A percentile compares a stretch with the other conserved stretches of the same genome.
phyloP scores from a whole-genome alignment of 2,113 vertebrate species.

The Cepphus grylle region DNA sequence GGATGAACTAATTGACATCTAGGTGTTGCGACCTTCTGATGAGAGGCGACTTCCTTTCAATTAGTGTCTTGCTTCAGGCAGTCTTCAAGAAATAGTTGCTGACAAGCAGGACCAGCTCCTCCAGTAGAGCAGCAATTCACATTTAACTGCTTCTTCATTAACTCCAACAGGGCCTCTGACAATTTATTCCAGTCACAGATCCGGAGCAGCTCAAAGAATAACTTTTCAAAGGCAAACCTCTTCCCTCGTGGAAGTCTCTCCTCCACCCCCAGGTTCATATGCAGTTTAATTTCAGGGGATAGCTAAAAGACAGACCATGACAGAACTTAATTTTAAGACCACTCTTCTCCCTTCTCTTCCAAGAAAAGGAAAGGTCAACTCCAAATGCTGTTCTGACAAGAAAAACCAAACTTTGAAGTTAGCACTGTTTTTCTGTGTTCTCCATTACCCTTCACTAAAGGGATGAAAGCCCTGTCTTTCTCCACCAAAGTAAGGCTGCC shows the following conservation, averaged over 20 bases:
- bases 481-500: background rate
- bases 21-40: background rate
- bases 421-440: background rate
- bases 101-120: conserved; percentile 14
- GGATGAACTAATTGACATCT: background rate
- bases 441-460: background rate
- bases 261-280: background rate
- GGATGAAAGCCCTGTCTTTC: background rate
- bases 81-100: background rate
- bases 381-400: background rate
- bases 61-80: conserved; percentile 16
- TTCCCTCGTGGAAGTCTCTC: background rate
- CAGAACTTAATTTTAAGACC: background rate
- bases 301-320: background rate
- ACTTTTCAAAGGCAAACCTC: background rate
- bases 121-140: background rate
- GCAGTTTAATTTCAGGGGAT: background rate
- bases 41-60: background rate
- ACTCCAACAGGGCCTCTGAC: background rate
- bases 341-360: background rate
- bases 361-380: background rate
- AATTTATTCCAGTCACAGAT: background rate
- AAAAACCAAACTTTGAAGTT: background rate
- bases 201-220: background rate
- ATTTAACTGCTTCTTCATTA: conserved; percentile 13